Evolutionary conservation across 1,140 invertebrate genomes (phyloP).

Genomic region (Drosophila sulfurigaster): DNA sequence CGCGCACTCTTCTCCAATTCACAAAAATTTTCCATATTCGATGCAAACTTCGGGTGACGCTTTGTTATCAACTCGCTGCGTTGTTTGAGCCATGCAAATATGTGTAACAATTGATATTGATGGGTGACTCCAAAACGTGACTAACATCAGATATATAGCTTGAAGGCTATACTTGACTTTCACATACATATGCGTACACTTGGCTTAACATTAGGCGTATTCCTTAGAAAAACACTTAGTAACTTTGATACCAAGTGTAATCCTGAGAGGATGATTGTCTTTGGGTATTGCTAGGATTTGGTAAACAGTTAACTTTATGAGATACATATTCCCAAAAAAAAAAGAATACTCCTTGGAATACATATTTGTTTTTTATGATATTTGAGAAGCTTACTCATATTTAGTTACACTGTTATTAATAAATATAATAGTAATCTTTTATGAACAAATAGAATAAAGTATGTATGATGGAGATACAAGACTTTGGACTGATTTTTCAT

Average conservation of each 20-base stretch:
- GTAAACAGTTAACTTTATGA: too few species aligned
- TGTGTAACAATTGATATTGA: slow-evolving; percentile 74
- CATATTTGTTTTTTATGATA: too few species aligned
- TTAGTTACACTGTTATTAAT: too few species aligned
- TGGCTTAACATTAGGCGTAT: neutral
- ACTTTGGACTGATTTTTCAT: too few species aligned
- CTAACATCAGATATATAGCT: slow-evolving; percentile 22
- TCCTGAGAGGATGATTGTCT: neutral
- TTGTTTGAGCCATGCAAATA: slow-evolving; percentile 76
- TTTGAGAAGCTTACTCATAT: too few species aligned
- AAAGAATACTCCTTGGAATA: too few species aligned
- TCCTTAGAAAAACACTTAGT: neutral
- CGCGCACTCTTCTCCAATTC: slow-evolving; percentile 22
- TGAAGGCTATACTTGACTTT: neutral
- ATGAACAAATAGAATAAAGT: too few species aligned
- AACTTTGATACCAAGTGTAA: neutral
- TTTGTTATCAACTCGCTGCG: slow-evolving; percentile 1
- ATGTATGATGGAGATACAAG: too few species aligned
- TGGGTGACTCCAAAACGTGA: slow-evolving; percentile 59
- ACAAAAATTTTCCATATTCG: slow-evolving; percentile 13
- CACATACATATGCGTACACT: neutral
- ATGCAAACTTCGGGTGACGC: slow-evolving; percentile 4
- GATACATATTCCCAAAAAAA: too few species aligned
- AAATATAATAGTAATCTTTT: too few species aligned
- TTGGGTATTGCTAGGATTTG: neutral